Evolutionary conservation across 2,113 vertebrate species (phyloP), one percentile per base, ranked within the genome.

Genomic region (Oenanthe oenanthe): DNA sequence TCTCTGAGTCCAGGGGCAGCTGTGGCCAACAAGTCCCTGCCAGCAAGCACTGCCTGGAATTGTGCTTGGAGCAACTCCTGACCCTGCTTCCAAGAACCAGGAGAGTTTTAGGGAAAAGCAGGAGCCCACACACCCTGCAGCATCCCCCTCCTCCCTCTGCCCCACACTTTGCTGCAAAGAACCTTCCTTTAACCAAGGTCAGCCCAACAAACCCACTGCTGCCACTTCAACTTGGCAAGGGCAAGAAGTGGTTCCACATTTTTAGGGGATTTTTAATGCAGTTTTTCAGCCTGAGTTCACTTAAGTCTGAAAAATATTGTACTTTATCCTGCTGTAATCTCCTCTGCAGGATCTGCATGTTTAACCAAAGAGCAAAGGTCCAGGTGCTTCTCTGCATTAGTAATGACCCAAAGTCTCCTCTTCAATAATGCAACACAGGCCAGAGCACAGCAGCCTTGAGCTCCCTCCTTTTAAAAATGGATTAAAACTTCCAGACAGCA

Each of bases 281-380:
- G 29, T 31, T 84, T 88, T 85, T 63, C 81, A 60, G 48, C 42
- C 47, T 15, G 54, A 85, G 85, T 74, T 93, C 67, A 14, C 92
- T 92, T 84, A 89, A 92, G 74, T 70, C 67, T 48, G 63, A 67
- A 78, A 91, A 82, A 80, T 71, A 70, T 60, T 77, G 85, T 38
- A 20, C 72, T 81, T 92, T 79, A 95, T 93, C 87, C 85, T n/a
- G 29, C 82, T 3, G 56, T 90, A 95, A 96, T 92, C 94, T 83
- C 74, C 60, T 63, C 87, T 56, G 72, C 85, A 47, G 67, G 89
- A 95, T 73, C 73, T 10, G 56, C 87, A 22, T 58, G 89, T 94
- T 95, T 76, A 88, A 95, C 86, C 87, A 92, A 79, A 77, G 95
- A 70, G 89, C 93, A 94, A 88, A 94, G 94, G 93, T 95, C 62